Conservation (phyloP, 2,113 vertebrate genomes). For the Trematomus loennbergii region DNA sequence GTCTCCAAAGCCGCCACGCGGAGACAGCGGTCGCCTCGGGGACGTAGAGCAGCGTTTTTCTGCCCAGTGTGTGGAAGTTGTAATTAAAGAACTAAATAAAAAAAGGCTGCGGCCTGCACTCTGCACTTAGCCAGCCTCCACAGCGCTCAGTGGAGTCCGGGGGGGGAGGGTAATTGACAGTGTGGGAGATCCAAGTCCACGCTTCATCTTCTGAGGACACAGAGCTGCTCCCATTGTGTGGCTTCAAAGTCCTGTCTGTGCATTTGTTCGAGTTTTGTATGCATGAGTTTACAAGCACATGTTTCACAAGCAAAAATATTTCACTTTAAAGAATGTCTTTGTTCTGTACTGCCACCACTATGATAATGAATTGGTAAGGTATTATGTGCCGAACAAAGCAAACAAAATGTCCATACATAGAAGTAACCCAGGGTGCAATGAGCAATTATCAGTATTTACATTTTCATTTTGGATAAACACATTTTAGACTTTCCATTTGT, state of each 20-base stretch:
- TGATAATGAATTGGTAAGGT: not conserved
- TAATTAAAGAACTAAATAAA: conserved; percentile 79
- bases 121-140: conserved; percentile 63
- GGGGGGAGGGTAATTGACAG: conserved; percentile 72
- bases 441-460: not conserved
- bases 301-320: conserved; percentile 31
- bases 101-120: conserved; percentile 59
- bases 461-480: not conserved
- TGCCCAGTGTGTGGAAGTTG: conserved; percentile 67
- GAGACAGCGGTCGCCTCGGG: conserved; percentile 41
- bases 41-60: conserved; percentile 40
- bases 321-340: conserved; percentile 13
- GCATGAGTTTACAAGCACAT: conserved; percentile 18
- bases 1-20: conserved; percentile 47
- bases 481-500: not conserved
- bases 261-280: conserved; percentile 16
- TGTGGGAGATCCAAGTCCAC: conserved; percentile 72
- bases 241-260: conserved; percentile 21
- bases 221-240: conserved; percentile 62
- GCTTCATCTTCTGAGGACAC: conserved; percentile 62
- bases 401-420: not conserved
- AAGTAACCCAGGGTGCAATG: not conserved
- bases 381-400: not conserved
- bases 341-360: not conserved
- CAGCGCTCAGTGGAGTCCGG: conserved; percentile 53